Evolutionary conservation across 1,140 invertebrate species (phyloP), one percentile per base, ranked within the genome.

Genomic region (Myzus persicae): DNA sequence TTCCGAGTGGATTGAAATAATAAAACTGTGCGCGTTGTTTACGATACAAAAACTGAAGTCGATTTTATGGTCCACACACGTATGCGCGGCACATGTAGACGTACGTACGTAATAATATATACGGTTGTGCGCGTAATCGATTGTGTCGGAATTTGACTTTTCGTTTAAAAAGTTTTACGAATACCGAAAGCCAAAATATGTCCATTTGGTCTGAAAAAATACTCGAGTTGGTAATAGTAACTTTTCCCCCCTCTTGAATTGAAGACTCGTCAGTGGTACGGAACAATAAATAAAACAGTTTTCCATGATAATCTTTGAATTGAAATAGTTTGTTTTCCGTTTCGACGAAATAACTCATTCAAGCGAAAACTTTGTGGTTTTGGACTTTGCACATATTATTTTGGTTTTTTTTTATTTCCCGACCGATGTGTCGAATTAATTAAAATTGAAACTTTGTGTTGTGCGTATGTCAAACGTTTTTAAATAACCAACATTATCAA

Each of bases 131-230:
- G 89, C 44, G 89, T 90, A 90, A 90, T 90, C 89, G 89, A 90
- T 90, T 90, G 91, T 93, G 81, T 38, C 36, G 91, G 67, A 67
- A 85, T 93, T 93, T 51, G 81, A 93, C 67, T 84, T 93, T 93
- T 93, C 91, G 91, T 84, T 93, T 93, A 84, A 93, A 93, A 93
- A 93, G 36, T 93, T 93, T 85, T 81, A n/a, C 44, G 38, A 93
- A 93, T 38, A 51, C 91, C 67, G 54, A 92, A 82, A 81, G 91
- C 76, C 91, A 51, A 93, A 85, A 93, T 85, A 93, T 85, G 91
- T 93, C 76, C 81, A 54, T 93, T 40, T 46, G 26, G 76, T 51
- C n/a, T 38, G 81, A 84, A 93, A 84, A 93, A 93, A 14, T 40
- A 54, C 81, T 46, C 44, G 46, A 54, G 81, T 84, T 54, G 51